Base-by-base conservation (phyloP, 2,797 vertebrate species). In the Labeo calbasu region DNA sequence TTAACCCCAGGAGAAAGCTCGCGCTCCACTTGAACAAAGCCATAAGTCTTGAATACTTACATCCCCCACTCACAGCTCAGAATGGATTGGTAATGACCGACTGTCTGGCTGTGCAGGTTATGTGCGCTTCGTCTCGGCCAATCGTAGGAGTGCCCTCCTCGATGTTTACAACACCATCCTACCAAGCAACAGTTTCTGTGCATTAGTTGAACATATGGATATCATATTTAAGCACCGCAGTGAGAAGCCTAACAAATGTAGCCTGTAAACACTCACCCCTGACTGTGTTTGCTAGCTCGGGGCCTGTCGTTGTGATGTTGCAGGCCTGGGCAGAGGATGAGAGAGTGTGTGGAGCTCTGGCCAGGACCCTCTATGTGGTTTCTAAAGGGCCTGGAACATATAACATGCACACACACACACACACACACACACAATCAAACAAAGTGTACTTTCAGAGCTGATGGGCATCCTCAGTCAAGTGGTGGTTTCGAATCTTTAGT, bases 21-120 rank as follows among this genome's bases (percentile, higher is more conserved):
- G 51, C 85, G 90, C 90, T 88, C 57, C 88, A 89, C 71, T 91
- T 90, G 91, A 93, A 84, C 92, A 93, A 90, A 94, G 92, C 92
- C 90, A 92, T 93, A 94, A 94, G 93, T 94, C 94, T 94, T 89
- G 87, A 85, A 89, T 93, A 93, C 93, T 94, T 93, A 94, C 90
- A 91, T 92, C 92, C 91, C 87, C 91, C 90, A 92, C 91, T 93
- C 92, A 93, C 91, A 91, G 90, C 92, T 90, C 88, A 92, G 89
- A 93, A 95, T 94, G 92, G 94, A 94, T 94, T 91, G 91, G 90
- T 93, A 94, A 94, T 93, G 94, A 93, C 93, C 91, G 90, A 78
- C 86, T 84, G 75, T 88, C 91, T 94, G 91, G 92, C 93, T 92
- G 75, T 66, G 65, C 86, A 85, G 88, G 84, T 81, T 89, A 85